These are phyloP conservation scores for Caenorhabditis sp. DNA, from an alignment of 2,888 invertebrate genomes.

Conservation along the genomic window DNA sequence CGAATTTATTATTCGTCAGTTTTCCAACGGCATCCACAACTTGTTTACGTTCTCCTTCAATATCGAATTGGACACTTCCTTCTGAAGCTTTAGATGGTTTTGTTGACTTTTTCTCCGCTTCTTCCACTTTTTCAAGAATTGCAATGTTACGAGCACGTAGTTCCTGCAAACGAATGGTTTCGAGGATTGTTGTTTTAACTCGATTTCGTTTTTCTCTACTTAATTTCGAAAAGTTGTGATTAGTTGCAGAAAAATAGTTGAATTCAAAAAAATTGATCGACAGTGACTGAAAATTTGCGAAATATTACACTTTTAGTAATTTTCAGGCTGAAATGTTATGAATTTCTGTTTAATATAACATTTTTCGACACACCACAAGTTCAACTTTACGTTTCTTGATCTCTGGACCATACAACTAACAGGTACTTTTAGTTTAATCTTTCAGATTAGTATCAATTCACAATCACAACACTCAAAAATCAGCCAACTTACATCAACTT, in stretches of 20 bases:
- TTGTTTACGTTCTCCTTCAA: slow-evolving; percentile 12
- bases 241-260: too few species aligned
- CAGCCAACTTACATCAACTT: slow-evolving; percentile 11
- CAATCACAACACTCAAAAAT: not conserved
- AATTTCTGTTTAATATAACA: too few species aligned
- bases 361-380: too few species aligned
- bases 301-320: too few species aligned
- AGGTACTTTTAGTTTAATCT: too few species aligned
- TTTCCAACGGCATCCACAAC: slow-evolving; percentile 14
- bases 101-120: not conserved
- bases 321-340: too few species aligned
- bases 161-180: slow-evolving; percentile 19
- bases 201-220: too few species aligned
- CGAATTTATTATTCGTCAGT: slow-evolving; percentile 8
- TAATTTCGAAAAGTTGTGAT: too few species aligned
- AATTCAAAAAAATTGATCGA: not conserved
- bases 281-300: not conserved
- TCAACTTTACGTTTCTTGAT: too few species aligned
- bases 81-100: not conserved
- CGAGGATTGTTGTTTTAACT: not conserved
- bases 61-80: not conserved
- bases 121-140: slow-evolving; percentile 37
- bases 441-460: too few species aligned
- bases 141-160: slow-evolving; percentile 30
- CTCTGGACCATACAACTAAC: too few species aligned